A percentile compares a stretch with the other conserved stretches of the same genome.
These are phyloP conservation scores for Holotrichia oblita DNA, from an alignment of 1,140 invertebrate genomes.

Conservation along the genomic window DNA sequence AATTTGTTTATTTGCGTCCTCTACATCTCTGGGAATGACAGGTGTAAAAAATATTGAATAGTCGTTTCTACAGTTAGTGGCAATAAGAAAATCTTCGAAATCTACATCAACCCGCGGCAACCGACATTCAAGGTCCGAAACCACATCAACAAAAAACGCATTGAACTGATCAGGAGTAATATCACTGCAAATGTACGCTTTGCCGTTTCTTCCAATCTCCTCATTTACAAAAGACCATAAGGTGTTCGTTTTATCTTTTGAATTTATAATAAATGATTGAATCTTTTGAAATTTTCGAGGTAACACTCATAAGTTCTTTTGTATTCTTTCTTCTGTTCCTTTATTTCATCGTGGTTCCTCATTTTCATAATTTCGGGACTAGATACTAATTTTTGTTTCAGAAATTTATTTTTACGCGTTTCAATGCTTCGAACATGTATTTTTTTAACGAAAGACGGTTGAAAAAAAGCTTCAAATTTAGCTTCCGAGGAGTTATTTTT, in stretches of 20 bases:
- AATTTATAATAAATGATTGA: not conserved
- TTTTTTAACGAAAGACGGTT: not conserved
- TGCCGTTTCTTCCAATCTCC: slow-evolving; percentile 1
- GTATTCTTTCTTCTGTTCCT: not conserved
- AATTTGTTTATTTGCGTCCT: not conserved
- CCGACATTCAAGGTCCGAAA: not conserved
- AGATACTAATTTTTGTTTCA: not conserved
- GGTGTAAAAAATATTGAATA: not conserved
- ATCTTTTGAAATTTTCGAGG: not conserved
- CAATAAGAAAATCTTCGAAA: not conserved
- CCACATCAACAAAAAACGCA: not conserved
- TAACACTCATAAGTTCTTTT: not conserved
- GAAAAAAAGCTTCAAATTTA: not conserved
- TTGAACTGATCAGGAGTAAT: not conserved
- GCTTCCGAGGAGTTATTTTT: not conserved
- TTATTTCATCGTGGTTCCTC: not conserved
- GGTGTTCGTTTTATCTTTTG: not conserved
- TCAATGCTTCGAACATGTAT: not conserved
- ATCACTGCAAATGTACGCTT: not conserved
- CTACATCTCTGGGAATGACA: not conserved
- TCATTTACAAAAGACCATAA: not conserved
- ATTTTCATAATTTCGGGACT: not conserved
- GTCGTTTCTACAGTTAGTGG: not conserved
- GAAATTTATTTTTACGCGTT: not conserved
- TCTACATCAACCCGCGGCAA: not conserved